Evolutionary conservation across 2,888 invertebrate species (phyloP), one percentile per base, ranked within the genome.

Genomic region (Escarpia spicata): DNA sequence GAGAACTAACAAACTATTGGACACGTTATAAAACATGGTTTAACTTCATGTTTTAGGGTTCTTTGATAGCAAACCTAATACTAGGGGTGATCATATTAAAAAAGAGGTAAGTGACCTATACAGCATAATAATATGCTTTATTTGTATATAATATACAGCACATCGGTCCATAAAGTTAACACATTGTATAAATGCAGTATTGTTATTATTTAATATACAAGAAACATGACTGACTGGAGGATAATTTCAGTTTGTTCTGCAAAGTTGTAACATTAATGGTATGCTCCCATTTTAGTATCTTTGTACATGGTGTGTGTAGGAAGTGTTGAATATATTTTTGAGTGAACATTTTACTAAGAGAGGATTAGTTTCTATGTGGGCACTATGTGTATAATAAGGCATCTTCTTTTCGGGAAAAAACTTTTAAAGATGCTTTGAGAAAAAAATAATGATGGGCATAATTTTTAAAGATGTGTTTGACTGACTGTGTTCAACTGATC

Each of bases 21-120:
- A 37, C 43, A 31, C 3, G 37, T 91, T 91, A 12, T 44, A 43
- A 43, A 90, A 43, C 90, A 15, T 90, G 10, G 43, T 31, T 90
- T 43, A 37, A 37, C 37, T 37, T 37, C 37, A 10, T 92, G 9
- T 92, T 97, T 93, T 96, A 98, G 98, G 99, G 99, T 1, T 99
- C 99, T 4, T 97, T 99, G 58, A 98, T 99, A 97, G 99, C 99
- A 0, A 99, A 99, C 96, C 98, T 99, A 98, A 97, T 99, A 60
- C 98, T 99, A 98, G 99, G 99, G 26, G 98, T 98, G 89, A 97
- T 99, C 95, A 98, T 99, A 93, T 96, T 99, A 90, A 98, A 98
- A 95, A 98, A 98, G 95, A 97, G 97, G 95, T 97, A 75, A 75
- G 75, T 75, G 6, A 26, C 75, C 75, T 75, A 26, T 75, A n/a